Base-by-base conservation (phyloP, 2,797 vertebrate genomes). In the Acanthurus leucopareius region DNA sequence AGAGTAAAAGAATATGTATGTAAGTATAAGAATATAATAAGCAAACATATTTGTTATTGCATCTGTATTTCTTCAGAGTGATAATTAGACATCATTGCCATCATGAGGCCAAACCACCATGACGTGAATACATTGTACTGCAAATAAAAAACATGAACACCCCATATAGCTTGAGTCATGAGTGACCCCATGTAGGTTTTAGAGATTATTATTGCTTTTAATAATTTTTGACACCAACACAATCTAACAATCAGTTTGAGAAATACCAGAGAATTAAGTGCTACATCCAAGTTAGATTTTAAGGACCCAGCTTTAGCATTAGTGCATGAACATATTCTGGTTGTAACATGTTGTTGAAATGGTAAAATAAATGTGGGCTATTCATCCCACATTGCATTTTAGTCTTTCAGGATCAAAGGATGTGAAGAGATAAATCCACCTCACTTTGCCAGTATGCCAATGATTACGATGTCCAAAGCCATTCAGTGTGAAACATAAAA, bases 401-500 rank as follows among this genome's bases (percentile, higher is more conserved):
- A 80, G 73, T 49, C 15, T 20, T 35, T 77, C 19, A 51, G 51
- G 67, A 69, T 79, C 25, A 73, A 53, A 66, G 25, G 14, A 77
- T 68, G n/a, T 62, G 78, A 79, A 77, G 51, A 75, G 62, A 77
- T 57, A 79, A 77, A 73, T 80, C 74, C 57, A 15, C 32, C 32
- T 59, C 44, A 16, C 49, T 72, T 53, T 80, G 63, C 48, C 47
- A 68, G 64, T 70, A 56, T 86, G 76, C 28, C 75, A 72, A 40
- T 78, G 75, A 86, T 84, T 77, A 80, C 59, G 20, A 47, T 77
- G 78, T 83, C 81, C 67, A 83, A 52, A 84, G 35, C 57, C 56
- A 68, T 83, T 88, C 75, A 82, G 54, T 77, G 67, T 67, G 71
- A 85, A 86, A 77, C 76, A 67, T 20, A 59, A 64, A 78, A 63